Conservation (phyloP, 2,113 vertebrate genomes). For the Cheirogaleus medius region DNA sequence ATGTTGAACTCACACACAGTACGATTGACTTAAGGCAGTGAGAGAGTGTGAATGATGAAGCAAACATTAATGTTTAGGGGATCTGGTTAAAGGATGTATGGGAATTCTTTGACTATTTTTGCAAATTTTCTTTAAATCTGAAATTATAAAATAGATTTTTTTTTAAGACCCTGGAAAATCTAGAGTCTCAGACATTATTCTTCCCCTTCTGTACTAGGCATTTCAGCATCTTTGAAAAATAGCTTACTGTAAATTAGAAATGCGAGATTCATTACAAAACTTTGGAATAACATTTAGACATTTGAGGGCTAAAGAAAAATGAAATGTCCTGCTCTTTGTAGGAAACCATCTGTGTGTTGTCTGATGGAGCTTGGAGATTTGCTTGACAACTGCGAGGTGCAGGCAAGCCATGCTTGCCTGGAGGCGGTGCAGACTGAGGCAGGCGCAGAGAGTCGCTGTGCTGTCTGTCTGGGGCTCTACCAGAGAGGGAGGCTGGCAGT, state of each 20-base stretch:
- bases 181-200: neutral
- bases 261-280: neutral
- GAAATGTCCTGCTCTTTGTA: neutral
- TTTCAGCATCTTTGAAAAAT: slow-evolving; percentile 25
- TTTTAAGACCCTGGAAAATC: neutral
- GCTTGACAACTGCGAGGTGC: neutral
- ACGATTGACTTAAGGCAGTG: neutral
- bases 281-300: slow-evolving; percentile 13
- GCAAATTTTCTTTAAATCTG: neutral
- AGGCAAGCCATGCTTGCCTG: neutral
- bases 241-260: neutral
- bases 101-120: neutral
- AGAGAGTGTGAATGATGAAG: neutral
- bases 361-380: neutral
- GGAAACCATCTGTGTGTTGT: neutral
- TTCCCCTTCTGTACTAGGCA: neutral
- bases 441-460: neutral
- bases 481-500: neutral
- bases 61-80: neutral
- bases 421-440: neutral
- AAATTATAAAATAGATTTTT: neutral
- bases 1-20: neutral
- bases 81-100: neutral
- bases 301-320: neutral
- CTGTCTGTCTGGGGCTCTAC: neutral